Evolutionary conservation across 1,140 invertebrate species (phyloP).

Genomic region (Hylyphantes graminicola): DNA sequence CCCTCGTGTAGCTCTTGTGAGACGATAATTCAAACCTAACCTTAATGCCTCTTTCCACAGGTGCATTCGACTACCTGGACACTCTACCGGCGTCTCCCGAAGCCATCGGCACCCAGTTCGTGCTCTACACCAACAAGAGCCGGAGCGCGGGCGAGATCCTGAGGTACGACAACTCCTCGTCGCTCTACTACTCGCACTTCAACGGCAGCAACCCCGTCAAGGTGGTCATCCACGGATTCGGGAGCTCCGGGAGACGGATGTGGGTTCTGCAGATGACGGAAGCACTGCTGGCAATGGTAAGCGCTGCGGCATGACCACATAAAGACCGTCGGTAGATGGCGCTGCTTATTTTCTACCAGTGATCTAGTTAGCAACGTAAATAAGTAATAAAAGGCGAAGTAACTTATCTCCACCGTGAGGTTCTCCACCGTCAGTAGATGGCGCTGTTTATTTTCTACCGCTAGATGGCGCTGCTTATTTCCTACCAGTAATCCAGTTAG

Average conservation of each 20-base stretch:
- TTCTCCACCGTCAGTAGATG: too few species aligned
- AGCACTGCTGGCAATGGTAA: constrained; percentile 86
- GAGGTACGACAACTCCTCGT: constrained; percentile 58
- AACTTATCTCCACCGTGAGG: too few species aligned
- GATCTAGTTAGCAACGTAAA: too few species aligned
- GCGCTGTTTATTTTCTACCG: too few species aligned
- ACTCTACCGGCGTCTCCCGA: constrained; percentile 77
- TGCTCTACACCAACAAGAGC: constrained; percentile 69
- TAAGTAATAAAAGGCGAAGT: too few species aligned
- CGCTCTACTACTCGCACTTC: constrained; percentile 69
- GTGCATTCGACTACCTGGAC: constrained; percentile 90
- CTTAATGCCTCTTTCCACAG: background rate
- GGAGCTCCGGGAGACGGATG: constrained; percentile 86
- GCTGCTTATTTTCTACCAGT: too few species aligned
- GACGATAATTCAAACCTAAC: too few species aligned
- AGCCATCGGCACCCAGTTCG: constrained; percentile 77
- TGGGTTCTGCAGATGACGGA: constrained; percentile 95
- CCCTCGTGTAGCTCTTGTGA: too few species aligned
- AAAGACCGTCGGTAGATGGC: too few species aligned
- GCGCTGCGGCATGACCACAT: constrained; percentile 61
- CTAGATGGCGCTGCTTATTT: too few species aligned
- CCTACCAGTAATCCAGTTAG: too few species aligned
- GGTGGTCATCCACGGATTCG: constrained; percentile 94
- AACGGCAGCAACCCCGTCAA: constrained; percentile 81
- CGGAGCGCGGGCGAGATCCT: constrained; percentile 63